Conservation (phyloP, 2,888 invertebrate species). For the Tipula lateralis region DNA sequence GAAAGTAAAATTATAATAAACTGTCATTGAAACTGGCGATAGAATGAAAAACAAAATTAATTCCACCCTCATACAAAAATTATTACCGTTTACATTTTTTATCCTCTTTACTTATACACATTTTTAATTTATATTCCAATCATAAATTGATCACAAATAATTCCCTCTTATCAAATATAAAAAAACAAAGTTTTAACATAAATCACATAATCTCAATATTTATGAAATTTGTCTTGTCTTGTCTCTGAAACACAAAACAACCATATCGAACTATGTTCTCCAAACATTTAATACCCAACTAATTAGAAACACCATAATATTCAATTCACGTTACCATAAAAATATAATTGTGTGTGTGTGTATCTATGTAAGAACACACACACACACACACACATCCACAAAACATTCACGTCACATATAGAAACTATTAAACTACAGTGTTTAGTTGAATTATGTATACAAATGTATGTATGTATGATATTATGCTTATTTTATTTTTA, state of each 20-base stretch:
- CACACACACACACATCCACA: neutral
- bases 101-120: neutral
- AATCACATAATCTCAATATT: slow-evolving; percentile 24
- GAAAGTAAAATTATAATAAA: neutral
- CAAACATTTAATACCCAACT: neutral
- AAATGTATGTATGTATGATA: too few relatives aligned
- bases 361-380: neutral
- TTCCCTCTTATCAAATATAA: slow-evolving; percentile 12
- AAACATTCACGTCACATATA: neutral
- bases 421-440: neutral
- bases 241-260: neutral
- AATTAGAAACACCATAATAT: slow-evolving; percentile 5
- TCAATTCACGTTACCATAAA: neutral
- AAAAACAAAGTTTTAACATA: neutral
- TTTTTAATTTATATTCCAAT: slow-evolving; percentile 19
- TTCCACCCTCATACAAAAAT: slow-evolving; percentile 3
- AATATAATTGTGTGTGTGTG: too few relatives aligned
- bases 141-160: slow-evolving; percentile 19
- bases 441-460: too few relatives aligned
- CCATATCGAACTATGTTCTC: neutral
- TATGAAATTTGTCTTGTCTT: slow-evolving; percentile 24
- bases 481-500: neutral
- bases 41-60: neutral
- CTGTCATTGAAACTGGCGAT: neutral
- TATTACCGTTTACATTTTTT: neutral